These are phyloP conservation scores for Plodia interpunctella DNA, from an alignment of 1,140 invertebrate species.

Conservation along the genomic window DNA sequence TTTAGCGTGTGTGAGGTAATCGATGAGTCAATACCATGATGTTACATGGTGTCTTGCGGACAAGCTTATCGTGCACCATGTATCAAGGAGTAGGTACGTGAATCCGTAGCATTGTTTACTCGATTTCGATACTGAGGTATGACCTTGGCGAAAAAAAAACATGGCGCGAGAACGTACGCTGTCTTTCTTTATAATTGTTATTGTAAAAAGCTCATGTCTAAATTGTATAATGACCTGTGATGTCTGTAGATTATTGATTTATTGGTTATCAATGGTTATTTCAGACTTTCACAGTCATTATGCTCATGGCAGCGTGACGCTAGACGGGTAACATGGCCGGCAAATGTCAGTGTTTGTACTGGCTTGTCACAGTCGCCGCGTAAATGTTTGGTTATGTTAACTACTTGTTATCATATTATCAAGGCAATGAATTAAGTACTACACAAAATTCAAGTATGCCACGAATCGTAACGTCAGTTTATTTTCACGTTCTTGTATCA, in stretches of 20 bases:
- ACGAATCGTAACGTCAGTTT: slow-evolving; percentile 17
- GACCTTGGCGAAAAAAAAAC: slow-evolving; percentile 73
- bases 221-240: slow-evolving; percentile 18
- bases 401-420: slow-evolving; percentile 23
- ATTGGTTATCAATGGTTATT: slow-evolving; percentile 47
- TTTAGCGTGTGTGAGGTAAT: slow-evolving; percentile 55
- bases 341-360: slow-evolving; percentile 57
- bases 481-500: slow-evolving; percentile 37
- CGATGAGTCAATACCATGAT: slow-evolving; percentile 52
- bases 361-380: slow-evolving; percentile 34
- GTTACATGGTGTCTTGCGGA: slow-evolving; percentile 14
- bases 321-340: slow-evolving; percentile 71
- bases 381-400: slow-evolving; percentile 26
- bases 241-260: slow-evolving; percentile 47
- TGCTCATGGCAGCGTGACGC: slow-evolving; percentile 68
- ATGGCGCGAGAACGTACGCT: slow-evolving; percentile 69
- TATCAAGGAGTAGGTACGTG: slow-evolving; percentile 6
- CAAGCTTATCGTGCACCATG: not conserved
- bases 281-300: slow-evolving; percentile 57
- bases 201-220: slow-evolving; percentile 30
- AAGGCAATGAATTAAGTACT: slow-evolving; percentile 7
- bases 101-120: slow-evolving; percentile 65
- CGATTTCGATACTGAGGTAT: slow-evolving; percentile 66
- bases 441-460: slow-evolving; percentile 23
- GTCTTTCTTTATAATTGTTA: slow-evolving; percentile 40